phyloP scores from a whole-genome alignment of 2,888 invertebrate genomes.

The Amblyjoppa proteus region DNA sequence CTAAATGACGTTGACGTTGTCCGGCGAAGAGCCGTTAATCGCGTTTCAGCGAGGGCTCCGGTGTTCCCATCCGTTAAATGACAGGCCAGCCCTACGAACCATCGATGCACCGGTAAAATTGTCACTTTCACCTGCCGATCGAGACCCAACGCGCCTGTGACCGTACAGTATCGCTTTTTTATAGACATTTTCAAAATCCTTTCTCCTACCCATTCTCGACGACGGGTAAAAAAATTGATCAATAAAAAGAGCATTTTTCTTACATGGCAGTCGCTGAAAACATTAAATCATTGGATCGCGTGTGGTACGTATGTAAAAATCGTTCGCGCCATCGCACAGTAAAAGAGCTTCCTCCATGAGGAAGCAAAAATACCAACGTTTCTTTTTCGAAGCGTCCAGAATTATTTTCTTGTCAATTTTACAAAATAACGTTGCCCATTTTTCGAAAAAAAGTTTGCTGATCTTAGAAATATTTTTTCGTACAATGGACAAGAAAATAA shows the following conservation, averaged over 20 bases:
- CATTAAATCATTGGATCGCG: neutral
- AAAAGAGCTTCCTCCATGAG: too few relatives aligned
- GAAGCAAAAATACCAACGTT: too few relatives aligned
- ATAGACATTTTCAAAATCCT: neutral
- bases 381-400: too few relatives aligned
- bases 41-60: slow-evolving; percentile 39
- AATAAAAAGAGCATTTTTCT: neutral
- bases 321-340: too few relatives aligned
- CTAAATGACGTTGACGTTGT: slow-evolving; percentile 56
- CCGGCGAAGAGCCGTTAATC: slow-evolving; percentile 48
- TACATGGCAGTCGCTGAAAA: neutral
- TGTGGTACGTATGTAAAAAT: neutral
- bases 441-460: too few relatives aligned
- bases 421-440: too few relatives aligned
- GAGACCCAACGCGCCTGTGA: neutral
- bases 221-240: neutral
- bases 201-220: neutral
- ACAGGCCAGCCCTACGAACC: neutral
- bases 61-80: slow-evolving; percentile 13
- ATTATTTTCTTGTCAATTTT: too few relatives aligned
- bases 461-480: too few relatives aligned
- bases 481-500: too few relatives aligned
- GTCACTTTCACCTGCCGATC: slow-evolving; percentile 1
- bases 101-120: slow-evolving; percentile 15
- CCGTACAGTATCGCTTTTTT: neutral